These are phyloP conservation scores for Desoria tigrina DNA, from an alignment of 2,888 invertebrate species.

Conservation along the genomic window DNA sequence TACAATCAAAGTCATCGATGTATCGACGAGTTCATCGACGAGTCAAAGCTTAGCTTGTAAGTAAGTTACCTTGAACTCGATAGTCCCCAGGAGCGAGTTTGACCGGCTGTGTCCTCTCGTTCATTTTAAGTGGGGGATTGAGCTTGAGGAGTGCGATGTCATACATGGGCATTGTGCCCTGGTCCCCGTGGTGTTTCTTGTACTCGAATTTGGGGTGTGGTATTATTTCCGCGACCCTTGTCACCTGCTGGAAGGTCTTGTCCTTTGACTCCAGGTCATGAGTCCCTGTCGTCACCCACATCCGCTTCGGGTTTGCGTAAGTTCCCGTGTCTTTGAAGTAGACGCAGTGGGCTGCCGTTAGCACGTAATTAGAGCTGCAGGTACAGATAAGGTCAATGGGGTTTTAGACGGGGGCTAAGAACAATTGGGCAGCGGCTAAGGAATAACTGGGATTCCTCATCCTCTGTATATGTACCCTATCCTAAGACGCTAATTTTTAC, in stretches of 20 bases:
- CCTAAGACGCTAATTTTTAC: too few species aligned
- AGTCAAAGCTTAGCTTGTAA: slow-evolving; percentile 3
- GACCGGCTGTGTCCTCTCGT: slow-evolving; percentile 29
- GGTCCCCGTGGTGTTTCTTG: slow-evolving; percentile 25
- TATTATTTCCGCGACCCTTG: slow-evolving; percentile 32
- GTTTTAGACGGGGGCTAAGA: too few species aligned
- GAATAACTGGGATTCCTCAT: too few species aligned
- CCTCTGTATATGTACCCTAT: too few species aligned
- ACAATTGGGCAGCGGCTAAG: too few species aligned
- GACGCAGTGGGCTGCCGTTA: slow-evolving; percentile 35
- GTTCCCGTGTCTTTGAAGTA: slow-evolving; percentile 31
- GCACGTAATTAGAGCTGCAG: slow-evolving; percentile 18
- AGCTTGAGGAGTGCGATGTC: slow-evolving; percentile 32
- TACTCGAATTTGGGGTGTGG: slow-evolving; percentile 37
- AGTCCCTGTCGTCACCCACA: slow-evolving; percentile 38
- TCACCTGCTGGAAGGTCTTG: slow-evolving; percentile 19
- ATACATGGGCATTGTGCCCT: slow-evolving; percentile 28
- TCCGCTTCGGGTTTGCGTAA: slow-evolving; percentile 26
- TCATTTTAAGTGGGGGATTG: slow-evolving; percentile 27
- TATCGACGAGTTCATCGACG: neutral
- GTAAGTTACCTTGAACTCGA: slow-evolving; percentile 23
- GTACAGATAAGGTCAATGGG: too few species aligned
- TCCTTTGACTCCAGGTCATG: slow-evolving; percentile 30
- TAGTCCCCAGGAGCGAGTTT: slow-evolving; percentile 23
- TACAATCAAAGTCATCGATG: neutral